A percentile compares a stretch with the other conserved stretches of the same genome.
These are phyloP conservation scores for Scaptomyza tumidula DNA, from an alignment of 2,888 invertebrate genomes.

Conservation along the genomic window DNA sequence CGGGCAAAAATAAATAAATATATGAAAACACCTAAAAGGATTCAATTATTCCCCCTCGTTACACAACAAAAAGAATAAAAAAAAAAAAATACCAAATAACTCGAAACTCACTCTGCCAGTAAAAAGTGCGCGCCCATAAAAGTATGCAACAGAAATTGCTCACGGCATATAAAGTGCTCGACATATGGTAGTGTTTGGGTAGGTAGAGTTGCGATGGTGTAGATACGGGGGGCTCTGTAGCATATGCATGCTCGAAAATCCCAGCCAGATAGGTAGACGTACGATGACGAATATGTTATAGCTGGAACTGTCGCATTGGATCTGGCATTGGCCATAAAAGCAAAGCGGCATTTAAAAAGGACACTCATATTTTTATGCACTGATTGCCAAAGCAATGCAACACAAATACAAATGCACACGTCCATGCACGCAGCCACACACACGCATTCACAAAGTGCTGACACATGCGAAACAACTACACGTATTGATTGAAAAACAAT, in stretches of 20 bases:
- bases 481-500: constrained; percentile 77
- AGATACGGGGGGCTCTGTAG: constrained; percentile 32
- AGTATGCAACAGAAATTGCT: constrained; percentile 79
- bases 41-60: constrained; percentile 80
- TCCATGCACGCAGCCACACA: constrained; percentile 5
- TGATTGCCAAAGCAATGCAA: constrained; percentile 78
- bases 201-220: neutral
- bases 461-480: constrained; percentile 27
- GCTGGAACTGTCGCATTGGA: constrained; percentile 30
- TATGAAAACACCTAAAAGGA: constrained; percentile 80
- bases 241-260: constrained; percentile 77
- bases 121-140: constrained; percentile 69
- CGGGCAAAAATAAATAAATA: constrained; percentile 64
- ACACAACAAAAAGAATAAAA: constrained; percentile 69
- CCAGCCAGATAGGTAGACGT: constrained; percentile 63
- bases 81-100: constrained; percentile 25
- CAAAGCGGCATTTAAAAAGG: constrained; percentile 74
- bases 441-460: constrained; percentile 1
- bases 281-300: constrained; percentile 40
- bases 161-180: constrained; percentile 72
- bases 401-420: constrained; percentile 45
- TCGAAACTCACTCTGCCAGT: constrained; percentile 28
- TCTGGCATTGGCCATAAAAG: constrained; percentile 67
- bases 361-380: constrained; percentile 80
- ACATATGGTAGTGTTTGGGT: neutral